Base-by-base conservation (phyloP, 1,140 invertebrate species). In the Leptinotarsa defecta region DNA sequence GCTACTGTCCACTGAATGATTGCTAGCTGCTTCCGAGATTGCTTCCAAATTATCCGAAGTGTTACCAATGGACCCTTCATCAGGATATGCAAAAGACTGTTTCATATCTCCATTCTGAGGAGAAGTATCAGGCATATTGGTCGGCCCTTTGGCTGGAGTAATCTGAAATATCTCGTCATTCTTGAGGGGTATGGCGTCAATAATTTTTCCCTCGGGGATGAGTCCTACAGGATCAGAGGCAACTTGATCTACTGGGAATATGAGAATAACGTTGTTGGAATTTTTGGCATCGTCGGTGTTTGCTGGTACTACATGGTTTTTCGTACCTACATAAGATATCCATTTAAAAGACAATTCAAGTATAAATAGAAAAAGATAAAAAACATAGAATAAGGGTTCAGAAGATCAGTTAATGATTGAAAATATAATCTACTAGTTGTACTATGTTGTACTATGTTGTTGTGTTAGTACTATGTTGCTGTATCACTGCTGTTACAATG, bases 1-100 rank as follows among this genome's bases (percentile, higher is more conserved):
- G 27, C 95, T 96, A 57, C 95, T 96, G n/a, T 94, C 95, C 57
- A 96, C 95, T 76, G 95, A 97, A 85, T 97, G 95, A 87, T 96
- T 97, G 48, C 94, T 96, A 0, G 96, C 95, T 13, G 95, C 96
- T 86, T 98, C 96, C 11, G 95, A 97, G 61, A 98, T 95, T 0
- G 94, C 96, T 87, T 98, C 96, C 78, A 96, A 87, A 86, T 97
- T 97, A 84, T 98, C 96, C 27, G 95, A 97, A 0, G 94, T 94
- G 84, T 96, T 96, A 4, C 94, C 94, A 65, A 93, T 90, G 0
- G 92, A 93, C 4, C 92, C 92, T 86, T 98, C 96, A 82, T 98
- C 96, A 77, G 95, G 94, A 0, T 94, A 95, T 27, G 95, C 88
- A 94, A 96, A 86, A 74, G 80, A 52, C 71, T 73, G 68, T 71